Base-by-base conservation (phyloP, 2,113 vertebrate species). In the Fulmarus glacialis region DNA sequence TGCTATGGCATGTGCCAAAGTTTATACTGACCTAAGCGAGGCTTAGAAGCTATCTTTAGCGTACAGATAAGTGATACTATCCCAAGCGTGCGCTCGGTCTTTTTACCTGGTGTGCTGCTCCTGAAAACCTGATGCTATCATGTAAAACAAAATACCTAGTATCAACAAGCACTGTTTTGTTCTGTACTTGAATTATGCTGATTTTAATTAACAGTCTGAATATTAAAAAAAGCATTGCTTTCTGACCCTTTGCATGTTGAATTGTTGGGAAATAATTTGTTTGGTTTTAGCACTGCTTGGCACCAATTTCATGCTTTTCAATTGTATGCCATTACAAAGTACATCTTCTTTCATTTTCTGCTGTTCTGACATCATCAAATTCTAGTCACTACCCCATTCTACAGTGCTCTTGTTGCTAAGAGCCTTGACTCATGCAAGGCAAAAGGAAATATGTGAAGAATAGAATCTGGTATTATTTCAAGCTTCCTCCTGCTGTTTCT, bases 341-440 rank as follows among this genome's bases (percentile, higher is more conserved):
- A 84, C 59, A 78, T 90, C 38, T 45, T 70, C 59, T 86, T 94
- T 86, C 55, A 56, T 82, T 87, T 96, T 96, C 53, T 96, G 68
- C 38, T 73, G 14, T 83, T 96, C 70, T 96, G 93, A 94, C 87
- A 90, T 95, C 83, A 96, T 86, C 48, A 63, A 32, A 78, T 95
- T 92, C 79, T 79, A 87, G 91, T 90, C 83, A 68, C 62, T 94
- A 23, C 47, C 50, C 59, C 20, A 15, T 84, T 96, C 80, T 72
- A 43, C 74, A 67, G 72, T 18, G 53, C 42, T 90, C 59, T 70
- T 93, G 88, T 94, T 94, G 95, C 90, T 92, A 96, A 94, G 94
- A 92, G 93, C 79, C 56, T 86, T 3, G 8, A 12, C 59, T 96
- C n/a, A 5, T 36, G 53, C 50, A 72, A 93, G 48, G 72, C 91